Evolutionary conservation across 1,140 invertebrate genomes (phyloP).

Genomic region (Formica selysi): DNA sequence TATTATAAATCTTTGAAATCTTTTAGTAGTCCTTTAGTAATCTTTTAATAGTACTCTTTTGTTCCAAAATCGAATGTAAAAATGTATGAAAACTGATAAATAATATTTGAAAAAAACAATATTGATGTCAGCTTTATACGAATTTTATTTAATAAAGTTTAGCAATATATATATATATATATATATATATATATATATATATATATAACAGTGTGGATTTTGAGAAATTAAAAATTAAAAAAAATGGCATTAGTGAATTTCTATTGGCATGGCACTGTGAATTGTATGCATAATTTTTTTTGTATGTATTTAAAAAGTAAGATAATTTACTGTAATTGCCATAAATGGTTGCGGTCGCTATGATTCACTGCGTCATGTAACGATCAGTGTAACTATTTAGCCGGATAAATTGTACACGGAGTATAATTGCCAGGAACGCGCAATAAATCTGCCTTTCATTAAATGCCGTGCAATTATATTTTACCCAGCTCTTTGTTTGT

Average conservation of each 20-base stretch:
- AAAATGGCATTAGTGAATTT: conserved; percentile 17
- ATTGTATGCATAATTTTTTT: background rate
- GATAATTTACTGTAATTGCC: conserved; percentile 5
- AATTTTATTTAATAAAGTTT: background rate
- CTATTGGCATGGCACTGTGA: background rate
- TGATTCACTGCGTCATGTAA: conserved; percentile 40
- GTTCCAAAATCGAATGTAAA: background rate
- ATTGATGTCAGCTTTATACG: background rate
- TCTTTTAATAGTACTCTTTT: background rate
- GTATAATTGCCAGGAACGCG: conserved; percentile 28
- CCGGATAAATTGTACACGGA: conserved; percentile 41
- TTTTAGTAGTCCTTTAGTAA: no score
- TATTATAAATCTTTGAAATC: background rate
- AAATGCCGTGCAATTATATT: conserved; percentile 24
- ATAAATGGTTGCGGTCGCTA: conserved; percentile 26
- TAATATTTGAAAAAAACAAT: background rate
- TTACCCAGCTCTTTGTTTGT: conserved; percentile 5
- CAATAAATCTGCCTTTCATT: conserved; percentile 51
- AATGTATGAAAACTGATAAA: no score
- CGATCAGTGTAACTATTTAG: conserved; percentile 37
- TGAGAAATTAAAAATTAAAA: background rate
- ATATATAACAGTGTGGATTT: background rate
- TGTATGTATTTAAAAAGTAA: background rate
- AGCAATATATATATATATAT: background rate
- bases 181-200: no score